These are phyloP conservation scores for Aphidius colemani DNA, from an alignment of 2,888 invertebrate species.

Conservation along the genomic window DNA sequence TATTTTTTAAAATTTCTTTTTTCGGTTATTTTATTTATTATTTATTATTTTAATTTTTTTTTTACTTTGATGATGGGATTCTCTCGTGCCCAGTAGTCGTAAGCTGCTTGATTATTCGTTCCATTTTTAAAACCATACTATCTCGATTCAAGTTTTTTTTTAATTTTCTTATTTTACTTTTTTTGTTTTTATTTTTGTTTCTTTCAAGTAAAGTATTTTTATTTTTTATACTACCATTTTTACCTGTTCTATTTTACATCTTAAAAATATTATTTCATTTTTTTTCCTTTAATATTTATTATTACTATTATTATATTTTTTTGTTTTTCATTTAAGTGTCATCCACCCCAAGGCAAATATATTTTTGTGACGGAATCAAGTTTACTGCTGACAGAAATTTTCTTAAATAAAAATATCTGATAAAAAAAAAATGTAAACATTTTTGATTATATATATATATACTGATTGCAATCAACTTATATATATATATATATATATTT, in stretches of 20 bases:
- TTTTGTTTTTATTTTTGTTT: too few relatives aligned
- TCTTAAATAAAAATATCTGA: conserved; percentile 9
- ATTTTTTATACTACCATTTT: conserved; percentile 16
- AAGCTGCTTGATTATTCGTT: conserved; percentile 37
- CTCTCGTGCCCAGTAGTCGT: conserved; percentile 35
- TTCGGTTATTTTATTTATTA: too few relatives aligned
- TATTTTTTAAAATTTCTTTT: not conserved
- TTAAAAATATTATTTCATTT: conserved; percentile 10
- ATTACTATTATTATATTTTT: conserved; percentile 22
- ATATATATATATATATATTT: too few relatives aligned
- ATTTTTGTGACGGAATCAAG: conserved; percentile 32
- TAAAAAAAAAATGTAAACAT: not conserved
- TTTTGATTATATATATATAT: too few relatives aligned
- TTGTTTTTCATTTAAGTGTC: conserved; percentile 10
- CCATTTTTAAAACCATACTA: conserved; percentile 21
- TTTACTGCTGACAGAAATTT: conserved; percentile 31
- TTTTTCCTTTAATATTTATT: conserved; percentile 11
- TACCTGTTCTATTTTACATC: conserved; percentile 4
- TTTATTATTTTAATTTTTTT: not conserved
- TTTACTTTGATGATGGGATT: conserved; percentile 30
- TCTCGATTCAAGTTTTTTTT: conserved; percentile 5
- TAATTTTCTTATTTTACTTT: too few relatives aligned
- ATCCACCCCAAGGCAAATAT: conserved; percentile 24
- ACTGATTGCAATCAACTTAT: too few relatives aligned
- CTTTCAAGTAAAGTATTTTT: conserved; percentile 5